Evolutionary conservation across 2,113 vertebrate species (phyloP).

Genomic region (Todiramphus saurophagus): DNA sequence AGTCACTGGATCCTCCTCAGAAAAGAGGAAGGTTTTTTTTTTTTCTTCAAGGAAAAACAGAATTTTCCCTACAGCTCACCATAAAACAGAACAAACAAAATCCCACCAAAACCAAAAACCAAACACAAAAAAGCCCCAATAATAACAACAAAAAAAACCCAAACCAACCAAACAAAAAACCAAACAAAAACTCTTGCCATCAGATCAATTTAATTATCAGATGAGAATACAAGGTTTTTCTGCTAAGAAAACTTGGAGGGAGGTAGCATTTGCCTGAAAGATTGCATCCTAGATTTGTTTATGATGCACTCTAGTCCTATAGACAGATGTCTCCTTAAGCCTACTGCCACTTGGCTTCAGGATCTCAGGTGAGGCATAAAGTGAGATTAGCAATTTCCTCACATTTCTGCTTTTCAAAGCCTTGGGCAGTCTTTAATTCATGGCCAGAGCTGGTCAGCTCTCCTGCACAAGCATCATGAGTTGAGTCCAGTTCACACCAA

Average conservation of each 20-base stretch:
- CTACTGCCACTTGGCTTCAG: not conserved
- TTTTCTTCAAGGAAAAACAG: not conserved
- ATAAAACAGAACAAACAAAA: not conserved
- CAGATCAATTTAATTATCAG: not conserved
- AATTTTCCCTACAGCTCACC: not conserved
- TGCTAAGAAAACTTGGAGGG: not conserved
- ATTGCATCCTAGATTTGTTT: not conserved
- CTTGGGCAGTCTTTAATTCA: not conserved
- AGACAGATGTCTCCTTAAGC: not conserved
- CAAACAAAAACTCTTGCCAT: not conserved
- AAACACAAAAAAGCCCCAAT: not conserved
- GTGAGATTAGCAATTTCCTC: not conserved
- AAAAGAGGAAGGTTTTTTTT: not conserved
- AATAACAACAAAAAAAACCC: not conserved
- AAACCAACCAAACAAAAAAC: not conserved
- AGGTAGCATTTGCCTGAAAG: not conserved
- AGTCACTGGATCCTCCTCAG: not conserved
- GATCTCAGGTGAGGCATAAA: not conserved
- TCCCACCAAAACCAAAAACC: not conserved
- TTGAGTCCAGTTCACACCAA: not conserved
- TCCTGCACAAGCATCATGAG: not conserved
- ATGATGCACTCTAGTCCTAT: not conserved
- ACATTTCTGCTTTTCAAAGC: not conserved
- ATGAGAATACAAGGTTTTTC: not conserved
- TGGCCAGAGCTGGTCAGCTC: not conserved